Evolutionary conservation across 1,140 invertebrate species (phyloP).

Genomic region (Drosophila ambigua): DNA sequence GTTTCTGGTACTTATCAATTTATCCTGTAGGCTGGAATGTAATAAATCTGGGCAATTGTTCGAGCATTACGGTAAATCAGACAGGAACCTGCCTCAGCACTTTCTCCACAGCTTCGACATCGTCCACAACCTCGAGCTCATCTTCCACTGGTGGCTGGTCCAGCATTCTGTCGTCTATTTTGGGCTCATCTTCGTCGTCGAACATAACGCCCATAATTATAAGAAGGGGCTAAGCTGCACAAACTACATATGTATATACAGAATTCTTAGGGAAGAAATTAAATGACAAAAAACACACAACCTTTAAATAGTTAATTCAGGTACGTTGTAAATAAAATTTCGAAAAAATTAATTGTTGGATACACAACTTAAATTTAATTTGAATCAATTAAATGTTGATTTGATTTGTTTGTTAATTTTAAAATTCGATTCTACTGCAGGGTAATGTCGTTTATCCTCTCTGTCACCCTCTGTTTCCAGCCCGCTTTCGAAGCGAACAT

Average conservation of each 20-base stretch:
- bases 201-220: slow-evolving; percentile 38
- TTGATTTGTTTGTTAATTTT: too few species aligned
- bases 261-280: too few species aligned
- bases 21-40: slow-evolving; percentile 32
- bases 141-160: neutral
- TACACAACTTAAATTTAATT: too few species aligned
- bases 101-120: slow-evolving; percentile 18
- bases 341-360: too few species aligned
- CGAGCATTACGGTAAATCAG: slow-evolving; percentile 22
- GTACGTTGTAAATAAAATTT: too few species aligned
- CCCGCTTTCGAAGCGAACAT: neutral
- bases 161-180: slow-evolving; percentile 30
- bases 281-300: too few species aligned
- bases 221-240: slow-evolving; percentile 9
- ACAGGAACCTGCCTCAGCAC: slow-evolving; percentile 32
- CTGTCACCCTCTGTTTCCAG: too few species aligned
- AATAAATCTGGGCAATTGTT: slow-evolving; percentile 26
- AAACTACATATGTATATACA: neutral
- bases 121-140: slow-evolving; percentile 19
- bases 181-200: slow-evolving; percentile 36
- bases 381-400: too few species aligned
- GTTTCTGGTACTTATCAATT: neutral
- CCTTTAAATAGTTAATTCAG: too few species aligned
- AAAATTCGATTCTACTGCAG: too few species aligned
- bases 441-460: too few species aligned